A percentile compares a stretch with the other conserved stretches of the same genome.
Evolutionary conservation across 2,888 invertebrate genomes (phyloP).

Genomic region (Cyclophora albipunctata): DNA sequence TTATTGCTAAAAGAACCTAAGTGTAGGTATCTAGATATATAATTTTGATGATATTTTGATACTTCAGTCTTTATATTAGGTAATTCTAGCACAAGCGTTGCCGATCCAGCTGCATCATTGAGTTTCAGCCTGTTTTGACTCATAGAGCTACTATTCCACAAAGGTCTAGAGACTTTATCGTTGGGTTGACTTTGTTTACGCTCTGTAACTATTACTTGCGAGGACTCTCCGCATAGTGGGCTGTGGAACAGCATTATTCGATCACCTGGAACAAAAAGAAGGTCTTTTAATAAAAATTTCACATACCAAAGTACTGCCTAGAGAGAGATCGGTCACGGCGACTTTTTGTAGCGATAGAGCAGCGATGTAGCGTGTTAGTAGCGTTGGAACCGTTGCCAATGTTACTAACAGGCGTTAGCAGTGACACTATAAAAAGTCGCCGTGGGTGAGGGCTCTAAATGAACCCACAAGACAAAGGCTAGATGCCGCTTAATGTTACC

Average conservation of each 20-base stretch:
- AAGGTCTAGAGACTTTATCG: slow-evolving; percentile 16
- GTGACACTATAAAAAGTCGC: too few species aligned
- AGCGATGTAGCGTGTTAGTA: too few species aligned
- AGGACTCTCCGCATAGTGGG: slow-evolving; percentile 28
- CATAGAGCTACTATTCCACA: slow-evolving; percentile 26
- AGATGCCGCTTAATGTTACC: too few species aligned
- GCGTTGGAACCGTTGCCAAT: too few species aligned
- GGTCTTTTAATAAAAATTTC: too few species aligned
- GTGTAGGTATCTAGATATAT: slow-evolving; percentile 29
- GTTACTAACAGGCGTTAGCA: too few species aligned
- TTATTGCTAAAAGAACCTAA: neutral
- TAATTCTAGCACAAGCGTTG: slow-evolving; percentile 32
- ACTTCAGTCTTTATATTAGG: slow-evolving; percentile 33
- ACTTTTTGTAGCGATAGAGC: too few species aligned
- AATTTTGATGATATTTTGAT: slow-evolving; percentile 36
- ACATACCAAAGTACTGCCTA: too few species aligned
- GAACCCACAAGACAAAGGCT: too few species aligned
- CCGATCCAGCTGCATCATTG: slow-evolving; percentile 49
- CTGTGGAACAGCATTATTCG: slow-evolving; percentile 38
- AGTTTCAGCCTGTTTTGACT: slow-evolving; percentile 23
- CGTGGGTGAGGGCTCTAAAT: too few species aligned
- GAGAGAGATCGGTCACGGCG: too few species aligned
- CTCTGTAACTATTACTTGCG: slow-evolving; percentile 41
- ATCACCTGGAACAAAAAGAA: too few species aligned
- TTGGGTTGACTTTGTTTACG: slow-evolving; percentile 19